Conservation (phyloP, 2,113 vertebrate species). For the Hypomesus transpacificus region DNA sequence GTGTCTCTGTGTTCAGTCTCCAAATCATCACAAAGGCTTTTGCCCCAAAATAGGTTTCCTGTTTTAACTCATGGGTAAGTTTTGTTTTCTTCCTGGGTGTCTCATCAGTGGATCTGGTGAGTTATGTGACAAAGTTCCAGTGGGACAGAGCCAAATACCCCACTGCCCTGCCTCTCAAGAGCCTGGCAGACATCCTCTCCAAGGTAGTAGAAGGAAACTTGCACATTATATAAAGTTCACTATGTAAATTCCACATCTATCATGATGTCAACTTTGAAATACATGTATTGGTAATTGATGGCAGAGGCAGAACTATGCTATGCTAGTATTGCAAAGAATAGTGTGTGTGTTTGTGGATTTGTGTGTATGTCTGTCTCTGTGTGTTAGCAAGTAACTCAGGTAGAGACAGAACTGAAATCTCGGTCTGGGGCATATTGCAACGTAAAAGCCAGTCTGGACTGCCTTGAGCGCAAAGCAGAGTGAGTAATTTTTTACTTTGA, state of each 20-base stretch:
- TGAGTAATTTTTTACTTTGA: constrained; percentile 66
- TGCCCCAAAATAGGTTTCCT: too few relatives aligned
- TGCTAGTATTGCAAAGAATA: too few relatives aligned
- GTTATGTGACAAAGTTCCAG: constrained; percentile 86
- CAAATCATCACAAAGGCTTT: too few relatives aligned
- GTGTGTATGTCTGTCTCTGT: constrained; percentile 2
- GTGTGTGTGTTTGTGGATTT: constrained; percentile 9
- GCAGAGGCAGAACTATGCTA: too few relatives aligned
- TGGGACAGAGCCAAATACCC: constrained; percentile 98
- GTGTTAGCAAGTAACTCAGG: constrained; percentile 85
- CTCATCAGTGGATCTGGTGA: constrained; percentile 81
- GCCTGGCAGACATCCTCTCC: constrained; percentile 81
- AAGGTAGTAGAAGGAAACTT: constrained; percentile 74
- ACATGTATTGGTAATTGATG: too few relatives aligned
- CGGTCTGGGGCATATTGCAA: constrained; percentile 75
- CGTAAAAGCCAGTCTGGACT: constrained; percentile 79
- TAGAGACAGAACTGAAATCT: constrained; percentile 84
- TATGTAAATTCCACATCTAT: not conserved
- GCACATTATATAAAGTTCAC: too few relatives aligned
- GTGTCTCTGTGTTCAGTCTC: too few relatives aligned
- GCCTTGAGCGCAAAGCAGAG: constrained; percentile 75
- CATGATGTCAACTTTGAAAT: not conserved
- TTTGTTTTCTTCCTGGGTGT: constrained; percentile 22
- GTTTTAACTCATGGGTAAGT: too few relatives aligned
- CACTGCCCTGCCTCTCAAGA: constrained; percentile 81